Evolutionary conservation across 2,888 invertebrate species (phyloP).

Genomic region (Elegia similella): DNA sequence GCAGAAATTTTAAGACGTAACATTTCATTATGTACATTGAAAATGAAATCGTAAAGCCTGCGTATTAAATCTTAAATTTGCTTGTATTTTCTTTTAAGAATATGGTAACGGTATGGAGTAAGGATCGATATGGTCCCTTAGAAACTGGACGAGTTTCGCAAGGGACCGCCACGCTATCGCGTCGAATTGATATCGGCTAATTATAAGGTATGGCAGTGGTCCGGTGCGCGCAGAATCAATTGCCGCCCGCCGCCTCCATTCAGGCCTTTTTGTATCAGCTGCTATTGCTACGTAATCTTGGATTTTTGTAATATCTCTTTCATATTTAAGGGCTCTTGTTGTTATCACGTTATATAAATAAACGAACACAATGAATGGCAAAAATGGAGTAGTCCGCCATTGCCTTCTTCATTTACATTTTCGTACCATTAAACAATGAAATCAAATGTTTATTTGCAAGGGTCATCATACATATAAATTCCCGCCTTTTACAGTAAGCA

Average conservation of each 20-base stretch:
- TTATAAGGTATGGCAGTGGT: slow-evolving; percentile 70
- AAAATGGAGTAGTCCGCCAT: too few species aligned
- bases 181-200: slow-evolving; percentile 78
- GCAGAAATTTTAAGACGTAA: slow-evolving; percentile 33
- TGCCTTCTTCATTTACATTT: too few species aligned
- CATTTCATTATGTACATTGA: slow-evolving; percentile 37
- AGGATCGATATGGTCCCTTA: slow-evolving; percentile 63
- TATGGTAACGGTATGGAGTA: slow-evolving; percentile 27
- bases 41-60: slow-evolving; percentile 26
- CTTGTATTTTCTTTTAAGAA: slow-evolving; percentile 21
- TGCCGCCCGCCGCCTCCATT: slow-evolving; percentile 28
- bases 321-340: too few species aligned
- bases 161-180: slow-evolving; percentile 70
- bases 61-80: slow-evolving; percentile 24
- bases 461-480: too few species aligned
- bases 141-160: slow-evolving; percentile 72
- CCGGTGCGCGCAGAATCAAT: slow-evolving; percentile 44
- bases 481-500: too few species aligned
- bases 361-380: too few species aligned
- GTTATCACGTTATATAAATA: too few species aligned
- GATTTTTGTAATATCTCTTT: slow-evolving; percentile 22
- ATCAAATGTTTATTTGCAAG: too few species aligned
- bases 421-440: too few species aligned
- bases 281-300: slow-evolving; percentile 20
- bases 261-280: slow-evolving; percentile 25